A percentile compares a stretch with the other conserved stretches of the same genome.
phyloP scores from a whole-genome alignment of 2,797 vertebrate species.

The Anableps anableps region DNA sequence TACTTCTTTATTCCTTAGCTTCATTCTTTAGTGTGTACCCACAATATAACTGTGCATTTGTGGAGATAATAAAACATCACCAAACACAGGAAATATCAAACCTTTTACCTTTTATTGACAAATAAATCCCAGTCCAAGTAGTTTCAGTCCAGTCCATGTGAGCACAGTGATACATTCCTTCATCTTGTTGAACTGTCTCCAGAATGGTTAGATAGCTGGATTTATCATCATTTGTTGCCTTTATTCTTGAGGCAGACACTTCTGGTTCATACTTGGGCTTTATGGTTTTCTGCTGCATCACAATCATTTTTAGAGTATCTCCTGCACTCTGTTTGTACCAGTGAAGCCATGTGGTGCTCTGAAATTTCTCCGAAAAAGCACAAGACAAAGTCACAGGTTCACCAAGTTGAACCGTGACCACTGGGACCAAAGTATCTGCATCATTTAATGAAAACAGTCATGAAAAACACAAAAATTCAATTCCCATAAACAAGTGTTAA shows the following conservation, averaged over 20 bases:
- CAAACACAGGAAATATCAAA: not conserved
- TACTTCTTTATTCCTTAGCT: not conserved
- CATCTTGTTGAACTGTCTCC: conserved; percentile 13
- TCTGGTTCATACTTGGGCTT: not conserved
- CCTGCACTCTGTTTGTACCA: conserved; percentile 39
- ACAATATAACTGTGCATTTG: not conserved
- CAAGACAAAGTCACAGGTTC: conserved; percentile 8
- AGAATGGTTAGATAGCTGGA: conserved; percentile 9
- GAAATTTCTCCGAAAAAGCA: not conserved
- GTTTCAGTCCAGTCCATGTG: accelerated
- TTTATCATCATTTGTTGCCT: accelerated
- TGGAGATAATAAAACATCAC: too few relatives aligned
- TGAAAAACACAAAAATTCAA: not conserved
- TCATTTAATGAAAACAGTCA: not conserved
- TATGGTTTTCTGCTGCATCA: accelerated
- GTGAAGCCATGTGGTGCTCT: accelerated
- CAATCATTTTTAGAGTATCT: conserved; percentile 17
- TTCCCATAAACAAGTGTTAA: not conserved
- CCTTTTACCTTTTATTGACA: conserved; percentile 23
- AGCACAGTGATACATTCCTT: conserved; percentile 42
- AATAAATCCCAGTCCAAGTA: conserved; percentile 11
- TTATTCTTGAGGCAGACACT: not conserved
- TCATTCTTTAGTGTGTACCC: not conserved
- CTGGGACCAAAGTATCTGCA: not conserved
- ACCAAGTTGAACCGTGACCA: not conserved